Conservation (phyloP, 2,113 vertebrate genomes). For the Rhizomys pruinosus region DNA sequence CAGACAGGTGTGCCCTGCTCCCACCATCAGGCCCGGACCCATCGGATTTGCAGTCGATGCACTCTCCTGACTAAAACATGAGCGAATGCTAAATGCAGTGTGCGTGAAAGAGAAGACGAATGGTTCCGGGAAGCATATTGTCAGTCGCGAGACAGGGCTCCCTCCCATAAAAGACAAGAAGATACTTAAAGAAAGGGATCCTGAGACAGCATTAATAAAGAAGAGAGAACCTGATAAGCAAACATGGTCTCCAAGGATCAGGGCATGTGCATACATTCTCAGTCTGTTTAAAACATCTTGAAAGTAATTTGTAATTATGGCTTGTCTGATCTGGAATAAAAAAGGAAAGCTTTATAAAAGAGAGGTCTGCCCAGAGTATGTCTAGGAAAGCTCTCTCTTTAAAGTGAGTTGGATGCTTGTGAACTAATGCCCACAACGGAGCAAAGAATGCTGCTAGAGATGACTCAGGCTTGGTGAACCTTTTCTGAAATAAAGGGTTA, state of each 20-base stretch:
- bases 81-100: constrained; percentile 3
- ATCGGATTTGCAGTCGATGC: accelerated
- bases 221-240: constrained; percentile 39
- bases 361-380: not conserved
- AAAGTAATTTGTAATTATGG: constrained; percentile 58
- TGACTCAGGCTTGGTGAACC: not conserved
- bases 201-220: constrained; percentile 36
- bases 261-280: not conserved
- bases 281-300: constrained; percentile 46
- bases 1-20: constrained; percentile 24
- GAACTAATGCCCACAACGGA: not conserved
- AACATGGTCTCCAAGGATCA: not conserved
- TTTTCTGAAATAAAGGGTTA: not conserved
- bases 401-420: not conserved
- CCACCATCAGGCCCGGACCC: not conserved
- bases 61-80: not conserved
- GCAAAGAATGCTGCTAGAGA: not conserved
- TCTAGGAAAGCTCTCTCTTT: not conserved
- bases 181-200: constrained; percentile 37
- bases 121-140: constrained; percentile 26
- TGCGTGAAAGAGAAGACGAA: constrained; percentile 25
- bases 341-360: not conserved
- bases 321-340: constrained; percentile 39
- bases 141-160: constrained; percentile 7
- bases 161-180: not conserved